Percentiles rank a stretch among this genome's conserved stretches.
Conservation (phyloP, 2,797 vertebrate genomes). For the Artibeus lituratus region DNA sequence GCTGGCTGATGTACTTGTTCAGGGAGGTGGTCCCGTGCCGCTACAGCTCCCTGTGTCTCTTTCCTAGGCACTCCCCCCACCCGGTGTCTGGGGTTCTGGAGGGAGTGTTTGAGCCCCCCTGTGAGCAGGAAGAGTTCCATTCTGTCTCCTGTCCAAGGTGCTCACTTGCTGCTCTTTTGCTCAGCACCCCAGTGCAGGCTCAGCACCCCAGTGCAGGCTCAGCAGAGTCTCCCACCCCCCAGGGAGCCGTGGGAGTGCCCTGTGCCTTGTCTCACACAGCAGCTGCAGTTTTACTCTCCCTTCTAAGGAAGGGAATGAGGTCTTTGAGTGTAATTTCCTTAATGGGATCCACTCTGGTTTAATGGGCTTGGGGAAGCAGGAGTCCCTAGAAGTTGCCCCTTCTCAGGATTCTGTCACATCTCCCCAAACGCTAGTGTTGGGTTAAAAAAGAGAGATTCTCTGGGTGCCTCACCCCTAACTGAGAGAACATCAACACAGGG, state of each 20-base stretch:
- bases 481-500: not conserved
- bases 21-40: rapidly evolving
- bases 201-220: not conserved
- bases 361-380: not conserved
- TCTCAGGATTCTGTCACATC: not conserved
- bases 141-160: not conserved
- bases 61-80: no score
- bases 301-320: not conserved
- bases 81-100: not conserved
- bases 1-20: not conserved
- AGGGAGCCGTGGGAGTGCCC: rapidly evolving
- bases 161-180: not conserved
- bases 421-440: not conserved
- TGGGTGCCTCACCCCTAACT: not conserved
- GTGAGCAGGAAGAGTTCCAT: not conserved
- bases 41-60: not conserved
- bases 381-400: not conserved
- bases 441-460: not conserved
- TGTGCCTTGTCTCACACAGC: not conserved
- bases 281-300: not conserved
- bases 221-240: rapidly evolving
- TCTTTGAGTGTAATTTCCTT: not conserved
- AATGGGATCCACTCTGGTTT: not conserved
- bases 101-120: not conserved
- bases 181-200: not conserved